phyloP scores from a whole-genome alignment of 2,113 vertebrate species.

The Tychaedon coryphoeus region DNA sequence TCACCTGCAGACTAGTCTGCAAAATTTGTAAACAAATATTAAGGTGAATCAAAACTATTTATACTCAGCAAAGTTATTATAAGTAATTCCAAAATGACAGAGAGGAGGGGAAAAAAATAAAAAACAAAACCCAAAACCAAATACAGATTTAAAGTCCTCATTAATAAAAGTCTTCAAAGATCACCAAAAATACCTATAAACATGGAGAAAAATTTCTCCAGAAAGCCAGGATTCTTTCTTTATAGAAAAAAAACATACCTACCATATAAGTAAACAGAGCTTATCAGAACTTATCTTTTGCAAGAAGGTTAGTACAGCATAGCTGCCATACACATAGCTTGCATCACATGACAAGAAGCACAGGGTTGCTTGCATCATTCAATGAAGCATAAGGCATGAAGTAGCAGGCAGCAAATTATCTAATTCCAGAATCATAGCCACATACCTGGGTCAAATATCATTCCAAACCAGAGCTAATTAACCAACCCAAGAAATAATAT shows the following conservation, averaged over 20 bases:
- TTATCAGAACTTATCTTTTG: neutral
- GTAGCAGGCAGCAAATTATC: neutral
- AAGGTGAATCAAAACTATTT: neutral
- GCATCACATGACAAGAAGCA: neutral
- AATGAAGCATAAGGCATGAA: neutral
- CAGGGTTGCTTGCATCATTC: neutral
- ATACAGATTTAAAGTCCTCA: neutral
- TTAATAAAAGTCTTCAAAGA: neutral
- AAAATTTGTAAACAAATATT: neutral
- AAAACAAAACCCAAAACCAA: rapidly evolving
- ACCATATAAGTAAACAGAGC: neutral
- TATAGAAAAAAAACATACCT: neutral
- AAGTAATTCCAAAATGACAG: neutral
- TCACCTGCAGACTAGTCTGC: neutral
- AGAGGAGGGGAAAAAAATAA: rapidly evolving
- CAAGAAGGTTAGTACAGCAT: neutral
- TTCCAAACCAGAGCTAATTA: neutral
- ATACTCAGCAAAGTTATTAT: neutral
- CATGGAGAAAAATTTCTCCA: neutral
- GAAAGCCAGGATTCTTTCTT: neutral
- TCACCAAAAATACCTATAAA: neutral
- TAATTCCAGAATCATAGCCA: neutral
- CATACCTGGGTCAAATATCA: neutral
- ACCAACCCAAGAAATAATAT: neutral
- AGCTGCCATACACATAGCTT: neutral